Evolutionary conservation across 2,797 vertebrate species (phyloP), one percentile per base, ranked within the genome.

Genomic region (Clarias fuscus): DNA sequence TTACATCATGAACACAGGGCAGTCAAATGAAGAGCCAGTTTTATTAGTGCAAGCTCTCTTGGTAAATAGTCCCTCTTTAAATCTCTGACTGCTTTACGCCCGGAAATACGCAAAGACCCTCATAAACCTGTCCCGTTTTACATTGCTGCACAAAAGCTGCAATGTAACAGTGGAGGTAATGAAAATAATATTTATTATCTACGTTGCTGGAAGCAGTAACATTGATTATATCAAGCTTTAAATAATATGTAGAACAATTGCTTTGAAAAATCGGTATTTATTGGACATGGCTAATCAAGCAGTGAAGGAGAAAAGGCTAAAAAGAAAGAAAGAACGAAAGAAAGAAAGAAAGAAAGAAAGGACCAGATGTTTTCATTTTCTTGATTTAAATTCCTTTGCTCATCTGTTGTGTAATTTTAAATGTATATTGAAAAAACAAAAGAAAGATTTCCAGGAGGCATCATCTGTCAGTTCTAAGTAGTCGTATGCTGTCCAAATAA

Each of bases 51-150:
- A 43, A 61, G 68, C 82, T 72, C 40, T 61, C 30, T 83, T 27
- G 14, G 56, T 83, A 83, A 83, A 72, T 27, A 83, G 70, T 43
- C 58, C 67, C 82, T 72, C 82, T 71, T 68, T 83, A 83, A 71
- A 83, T 83, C 27, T 37, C 24, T 83, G 82, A 83, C 68, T 83
- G 68, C 68, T 83, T 72, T 73, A 83, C 53, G n/a, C 8, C 61
- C 15, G 10, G 68, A 83, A 73, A 83, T 83, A 43, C 13, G 30
- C 70, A 83, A 73, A 83, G 82, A 61, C 58, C 33, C 67, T 27
- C 68, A 43, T 83, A 73, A 83, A 83, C 68, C 82, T 83, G 82
- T 83, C 82, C 22, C 33, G 20, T 73, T 71, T 72, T 61, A 61
- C 68, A 83, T 7, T 83, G 24, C 56, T 59, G 33, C 82, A 73